phyloP scores from a whole-genome alignment of 2,797 vertebrate species.

The Silurus aristotelis region DNA sequence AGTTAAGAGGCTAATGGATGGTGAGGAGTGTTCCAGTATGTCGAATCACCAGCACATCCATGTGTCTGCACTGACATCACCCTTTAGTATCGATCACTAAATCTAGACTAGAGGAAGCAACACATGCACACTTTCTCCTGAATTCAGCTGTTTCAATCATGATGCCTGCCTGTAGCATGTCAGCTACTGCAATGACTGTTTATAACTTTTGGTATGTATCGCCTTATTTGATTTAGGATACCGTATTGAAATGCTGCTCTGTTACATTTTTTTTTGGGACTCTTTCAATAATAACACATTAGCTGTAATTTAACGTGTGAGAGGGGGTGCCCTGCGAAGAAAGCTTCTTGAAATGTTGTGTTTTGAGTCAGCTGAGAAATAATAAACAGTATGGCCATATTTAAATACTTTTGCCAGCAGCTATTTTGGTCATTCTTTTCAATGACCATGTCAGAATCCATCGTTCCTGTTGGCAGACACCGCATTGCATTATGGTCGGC shows the following conservation, averaged over 20 bases:
- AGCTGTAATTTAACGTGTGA: background rate
- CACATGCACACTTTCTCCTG: background rate
- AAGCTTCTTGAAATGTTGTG: background rate
- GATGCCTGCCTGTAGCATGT: background rate
- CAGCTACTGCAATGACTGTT: background rate
- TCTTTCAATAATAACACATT: background rate
- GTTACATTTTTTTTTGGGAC: background rate
- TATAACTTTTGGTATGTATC: background rate
- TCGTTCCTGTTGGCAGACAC: background rate
- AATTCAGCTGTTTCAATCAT: background rate
- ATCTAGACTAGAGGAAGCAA: background rate
- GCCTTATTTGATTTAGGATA: background rate
- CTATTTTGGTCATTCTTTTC: background rate
- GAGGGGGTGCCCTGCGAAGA: background rate
- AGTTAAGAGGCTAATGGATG: background rate
- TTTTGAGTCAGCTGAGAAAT: conserved; percentile 1
- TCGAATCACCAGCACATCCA: background rate
- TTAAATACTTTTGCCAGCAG: background rate
- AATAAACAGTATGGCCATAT: background rate
- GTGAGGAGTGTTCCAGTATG: background rate
- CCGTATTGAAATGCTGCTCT: background rate
- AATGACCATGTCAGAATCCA: background rate
- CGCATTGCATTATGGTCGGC: background rate
- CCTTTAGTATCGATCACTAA: background rate
- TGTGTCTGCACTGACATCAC: conserved; percentile 4